A percentile compares a stretch with the other conserved stretches of the same genome.
These are phyloP conservation scores for Ciconia maguari DNA, from an alignment of 2,113 vertebrate species.

Conservation along the genomic window DNA sequence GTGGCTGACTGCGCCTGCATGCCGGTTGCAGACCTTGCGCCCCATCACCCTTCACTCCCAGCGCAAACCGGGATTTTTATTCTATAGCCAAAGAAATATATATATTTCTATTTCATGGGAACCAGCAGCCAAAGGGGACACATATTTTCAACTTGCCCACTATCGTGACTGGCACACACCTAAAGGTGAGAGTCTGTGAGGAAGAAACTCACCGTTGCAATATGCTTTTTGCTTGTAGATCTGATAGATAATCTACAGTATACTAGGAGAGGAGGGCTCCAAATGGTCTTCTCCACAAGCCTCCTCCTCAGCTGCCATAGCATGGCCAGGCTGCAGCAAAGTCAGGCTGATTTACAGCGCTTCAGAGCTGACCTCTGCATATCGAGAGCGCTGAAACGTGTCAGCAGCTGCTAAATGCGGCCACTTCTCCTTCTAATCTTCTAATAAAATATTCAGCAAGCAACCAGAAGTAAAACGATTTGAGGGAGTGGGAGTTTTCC, in stretches of 20 bases:
- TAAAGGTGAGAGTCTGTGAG: neutral
- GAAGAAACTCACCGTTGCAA: neutral
- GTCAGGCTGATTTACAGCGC: neutral
- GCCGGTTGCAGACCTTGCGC: neutral
- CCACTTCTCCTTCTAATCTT: slow-evolving; percentile 9
- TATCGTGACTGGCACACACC: accelerated
- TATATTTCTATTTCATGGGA: neutral
- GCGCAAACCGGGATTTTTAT: neutral
- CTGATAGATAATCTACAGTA: neutral
- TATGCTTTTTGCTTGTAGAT: neutral
- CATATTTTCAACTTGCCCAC: neutral
- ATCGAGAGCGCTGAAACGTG: neutral
- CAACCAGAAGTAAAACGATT: neutral
- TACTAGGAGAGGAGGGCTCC: neutral
- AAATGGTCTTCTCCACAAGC: neutral
- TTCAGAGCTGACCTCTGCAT: neutral
- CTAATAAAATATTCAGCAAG: neutral
- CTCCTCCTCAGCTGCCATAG: neutral
- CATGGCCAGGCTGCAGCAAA: accelerated
- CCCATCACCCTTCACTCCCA: neutral
- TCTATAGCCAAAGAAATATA: neutral
- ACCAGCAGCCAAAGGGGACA: neutral
- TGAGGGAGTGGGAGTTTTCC: slow-evolving; percentile 3
- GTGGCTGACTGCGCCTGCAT: neutral
- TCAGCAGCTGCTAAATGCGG: neutral